Evolutionary conservation across 2,888 invertebrate species (phyloP), one percentile per base, ranked within the genome.

Genomic region (Phytoseiulus persimilis): DNA sequence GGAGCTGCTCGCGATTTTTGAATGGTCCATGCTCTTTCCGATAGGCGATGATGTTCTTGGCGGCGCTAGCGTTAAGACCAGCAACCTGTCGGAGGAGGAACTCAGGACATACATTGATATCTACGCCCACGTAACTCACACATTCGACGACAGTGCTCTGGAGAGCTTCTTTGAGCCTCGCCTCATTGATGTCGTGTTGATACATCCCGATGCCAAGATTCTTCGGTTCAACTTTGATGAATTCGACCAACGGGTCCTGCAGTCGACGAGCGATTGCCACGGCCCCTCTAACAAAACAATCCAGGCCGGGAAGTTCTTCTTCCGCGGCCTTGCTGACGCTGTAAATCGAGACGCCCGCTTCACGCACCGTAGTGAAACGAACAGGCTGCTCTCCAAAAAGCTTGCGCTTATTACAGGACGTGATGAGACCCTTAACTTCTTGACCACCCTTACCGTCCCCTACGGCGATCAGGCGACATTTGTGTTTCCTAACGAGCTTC

Each of bases 121-220:
- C 97, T 0, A 97, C 97, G 0, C 98, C 98, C 0, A 97, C 97
- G 93, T 96, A 96, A 93, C 97, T 97, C 31, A 98, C 98, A 91
- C 96, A 96, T 92, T 97, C 97, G 89, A 95, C 95, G 0, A 98
- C 95, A 0, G 96, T 95, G 91, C 95, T 95, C 91, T 96, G 95
- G 31, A 98, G 93, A 0, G 96, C 95, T 2, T 95, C 91, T 89
- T 93, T 92, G 90, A 98, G 93, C 92, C 95, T 94, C 92, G 95
- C 96, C 91, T 96, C 95, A 14, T 96, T 95, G 33, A 98, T 94
- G 92, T 98, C 98, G 92, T 97, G 97, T 93, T 98, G 94, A 92
- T 98, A 98, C 95, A 97, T 95, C n/a, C 98, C 98, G 5, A 98
- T 96, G 0, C 98, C 98, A 91, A 98, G 94, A 93, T 97, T 96